Base-by-base conservation (phyloP, 2,888 invertebrate genomes). In the Laothoe populi region DNA sequence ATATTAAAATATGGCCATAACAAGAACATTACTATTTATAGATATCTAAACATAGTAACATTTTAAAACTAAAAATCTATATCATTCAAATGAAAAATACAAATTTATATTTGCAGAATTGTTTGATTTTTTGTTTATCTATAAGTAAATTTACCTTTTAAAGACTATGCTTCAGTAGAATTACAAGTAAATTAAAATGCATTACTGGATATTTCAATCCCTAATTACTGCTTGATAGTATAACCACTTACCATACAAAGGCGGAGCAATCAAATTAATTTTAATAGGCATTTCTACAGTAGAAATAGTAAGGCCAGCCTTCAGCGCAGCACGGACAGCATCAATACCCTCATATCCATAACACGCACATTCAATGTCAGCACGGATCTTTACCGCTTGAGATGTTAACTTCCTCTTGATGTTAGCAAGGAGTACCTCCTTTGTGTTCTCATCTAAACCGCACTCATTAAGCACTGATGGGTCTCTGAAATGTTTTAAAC, bases 221-320 rank as follows among this genome's bases (percentile, higher is more conserved):
- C n/a, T n/a, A n/a, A n/a, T n/a, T n/a, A n/a, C n/a, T n/a, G n/a
- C n/a, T n/a, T n/a, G n/a, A 26, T 4, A 26, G 5, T 4, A 26
- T 2, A 26, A 26, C 2, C 1, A 31, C 84, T 84, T 91, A 96
- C 96, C 96, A 93, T 99, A 99, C 73, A 99, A 93, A 61, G 99
- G 99, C 38, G 99, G 99, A 4, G 99, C 99, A 83, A 99, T 99
- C 70, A 99, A 94, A 92, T 99, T 99, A 75, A 99, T 99, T 94
- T 98, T 99, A 74, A 99, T 98, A 0, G 99, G 99, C 90, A 99
- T 94, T 73, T 98, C 98, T 72, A 96, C 96, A 0, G 98, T 98
- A 3, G 99, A 98, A 60, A 98, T 93, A 45, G 96, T 95, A 42
- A 99, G 95, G 0, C 99, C 99, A 68, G 97, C 95, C 84, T 95